Evolutionary conservation across 2,797 vertebrate species (phyloP), one percentile per base, ranked within the genome.

Genomic region (Gorsachius magnificus): DNA sequence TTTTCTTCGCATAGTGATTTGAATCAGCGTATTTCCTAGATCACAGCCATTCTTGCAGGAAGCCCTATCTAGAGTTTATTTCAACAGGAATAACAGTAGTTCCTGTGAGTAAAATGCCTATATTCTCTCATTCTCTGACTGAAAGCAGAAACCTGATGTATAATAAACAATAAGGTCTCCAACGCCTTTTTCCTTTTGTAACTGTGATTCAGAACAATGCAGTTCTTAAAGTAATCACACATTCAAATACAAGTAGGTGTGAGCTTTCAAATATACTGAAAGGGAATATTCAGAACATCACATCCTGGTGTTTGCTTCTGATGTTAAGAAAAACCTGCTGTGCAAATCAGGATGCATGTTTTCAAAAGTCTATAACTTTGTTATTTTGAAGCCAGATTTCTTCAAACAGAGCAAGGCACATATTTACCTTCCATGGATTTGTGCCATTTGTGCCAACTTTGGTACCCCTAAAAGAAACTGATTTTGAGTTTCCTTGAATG

Each of bases 321-420:
- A 98, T 89, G 92, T 94, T 76, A 94, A 97, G 78, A 83, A 97
- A 96, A 97, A 96, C 95, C 81, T 88, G 81, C 94, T 89, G 93
- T 82, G 88, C 94, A 95, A 95, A 90, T 70, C 84, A 90, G 57
- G 80, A 93, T 93, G 93, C 72, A 5, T 93, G 83, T 91, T 97
- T 97, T 97, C 87, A 96, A 97, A 97, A 93, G 94, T 96, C 91
- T 87, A 89, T 96, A 96, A 97, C 93, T 85, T 87, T 83, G 88
- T 86, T 92, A 97, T 97, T 97, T 96, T 95, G 96, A 97, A 97
- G 95, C 51, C 56, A 92, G 85, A 96, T 92, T 93, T 96, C 92
- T 96, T 97, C 96, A 97, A 96, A 97, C 91, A 95, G 89, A 95
- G 71, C 66, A 95, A 95, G 88, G 76, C 80, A 90, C 56, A 41